A percentile compares a stretch with the other conserved stretches of the same genome.
Conservation (phyloP, 2,888 invertebrate species). For the Portevinia maculata region DNA sequence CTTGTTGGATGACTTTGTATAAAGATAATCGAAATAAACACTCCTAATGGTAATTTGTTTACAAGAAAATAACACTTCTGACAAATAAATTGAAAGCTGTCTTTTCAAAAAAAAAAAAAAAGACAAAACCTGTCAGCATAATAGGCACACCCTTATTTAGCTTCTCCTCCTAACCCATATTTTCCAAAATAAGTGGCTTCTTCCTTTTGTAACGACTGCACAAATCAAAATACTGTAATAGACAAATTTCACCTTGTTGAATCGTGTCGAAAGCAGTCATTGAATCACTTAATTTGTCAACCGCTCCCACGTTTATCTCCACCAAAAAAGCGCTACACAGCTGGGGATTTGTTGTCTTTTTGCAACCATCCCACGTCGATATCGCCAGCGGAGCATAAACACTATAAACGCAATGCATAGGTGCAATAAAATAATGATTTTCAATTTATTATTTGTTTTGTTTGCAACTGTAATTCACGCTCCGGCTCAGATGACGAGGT, state of each 20-base stretch:
- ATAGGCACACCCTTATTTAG: too few relatives aligned
- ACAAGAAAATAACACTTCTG: too few relatives aligned
- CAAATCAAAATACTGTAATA: constrained; percentile 54
- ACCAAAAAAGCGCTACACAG: neutral
- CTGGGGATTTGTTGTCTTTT: constrained; percentile 27
- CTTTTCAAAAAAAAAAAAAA: too few relatives aligned
- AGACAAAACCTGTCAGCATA: too few relatives aligned
- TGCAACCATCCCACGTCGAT: constrained; percentile 70
- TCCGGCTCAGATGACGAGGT: constrained; percentile 62
- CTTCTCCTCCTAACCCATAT: too few relatives aligned
- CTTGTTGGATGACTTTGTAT: too few relatives aligned
- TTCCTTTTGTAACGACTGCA: constrained; percentile 11
- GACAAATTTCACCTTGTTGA: constrained; percentile 67
- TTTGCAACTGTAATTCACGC: constrained; percentile 68
- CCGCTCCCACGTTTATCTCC: constrained; percentile 58
- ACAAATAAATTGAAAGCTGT: too few relatives aligned
- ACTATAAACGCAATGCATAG: constrained; percentile 35
- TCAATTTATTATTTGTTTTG: constrained; percentile 65
- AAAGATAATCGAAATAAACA: too few relatives aligned
- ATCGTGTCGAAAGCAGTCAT: constrained; percentile 66
- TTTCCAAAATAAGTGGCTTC: neutral
- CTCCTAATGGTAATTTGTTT: too few relatives aligned
- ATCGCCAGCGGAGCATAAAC: constrained; percentile 65
- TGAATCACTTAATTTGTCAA: constrained; percentile 67
- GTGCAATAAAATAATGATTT: constrained; percentile 74